A percentile compares a stretch with the other conserved stretches of the same genome.
These are phyloP conservation scores for Aleiodes leptofemur DNA, from an alignment of 2,888 invertebrate genomes.

Conservation along the genomic window DNA sequence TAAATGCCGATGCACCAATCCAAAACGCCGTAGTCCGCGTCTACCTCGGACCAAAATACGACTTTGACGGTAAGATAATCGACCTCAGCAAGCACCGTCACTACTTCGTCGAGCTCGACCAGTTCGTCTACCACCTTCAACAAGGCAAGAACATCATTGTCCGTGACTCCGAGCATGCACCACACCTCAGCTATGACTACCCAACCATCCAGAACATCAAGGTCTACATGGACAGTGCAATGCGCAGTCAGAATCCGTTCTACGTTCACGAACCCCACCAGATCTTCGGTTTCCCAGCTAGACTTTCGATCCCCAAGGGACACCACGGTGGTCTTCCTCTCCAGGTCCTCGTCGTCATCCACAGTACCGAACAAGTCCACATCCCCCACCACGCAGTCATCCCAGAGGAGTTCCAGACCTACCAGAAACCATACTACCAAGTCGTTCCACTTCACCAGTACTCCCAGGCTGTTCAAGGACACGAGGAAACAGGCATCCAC, in stretches of 20 bases:
- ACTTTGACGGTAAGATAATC: slow-evolving; percentile 78
- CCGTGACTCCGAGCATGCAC: slow-evolving; percentile 82
- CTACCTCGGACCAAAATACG: slow-evolving; percentile 84
- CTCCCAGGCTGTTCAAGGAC: slow-evolving; percentile 53
- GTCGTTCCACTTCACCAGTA: slow-evolving; percentile 64
- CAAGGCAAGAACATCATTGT: slow-evolving; percentile 83
- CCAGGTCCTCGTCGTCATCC: slow-evolving; percentile 80
- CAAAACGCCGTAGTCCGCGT: slow-evolving; percentile 81
- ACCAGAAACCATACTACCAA: slow-evolving; percentile 64
- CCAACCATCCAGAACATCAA: slow-evolving; percentile 81
- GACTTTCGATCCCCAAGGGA: slow-evolving; percentile 82
- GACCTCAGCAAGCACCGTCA: slow-evolving; percentile 79
- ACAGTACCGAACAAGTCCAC: slow-evolving; percentile 75
- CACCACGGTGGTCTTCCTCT: slow-evolving; percentile 80
- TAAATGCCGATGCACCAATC: slow-evolving; percentile 79
- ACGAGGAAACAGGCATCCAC: slow-evolving; percentile 52
- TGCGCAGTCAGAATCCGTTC: slow-evolving; percentile 71
- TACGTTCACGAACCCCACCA: slow-evolving; percentile 74
- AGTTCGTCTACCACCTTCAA: slow-evolving; percentile 77
- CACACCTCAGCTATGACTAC: slow-evolving; percentile 70
- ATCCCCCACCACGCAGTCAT: slow-evolving; percentile 76
- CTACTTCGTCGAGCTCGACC: slow-evolving; percentile 81
- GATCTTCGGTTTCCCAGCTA: slow-evolving; percentile 79
- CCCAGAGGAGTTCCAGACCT: slow-evolving; percentile 68
- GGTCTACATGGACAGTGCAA: slow-evolving; percentile 79